A percentile compares a stretch with the other conserved stretches of the same genome.
Evolutionary conservation across 2,888 invertebrate genomes (phyloP).

Genomic region (Coecobrya sp.): DNA sequence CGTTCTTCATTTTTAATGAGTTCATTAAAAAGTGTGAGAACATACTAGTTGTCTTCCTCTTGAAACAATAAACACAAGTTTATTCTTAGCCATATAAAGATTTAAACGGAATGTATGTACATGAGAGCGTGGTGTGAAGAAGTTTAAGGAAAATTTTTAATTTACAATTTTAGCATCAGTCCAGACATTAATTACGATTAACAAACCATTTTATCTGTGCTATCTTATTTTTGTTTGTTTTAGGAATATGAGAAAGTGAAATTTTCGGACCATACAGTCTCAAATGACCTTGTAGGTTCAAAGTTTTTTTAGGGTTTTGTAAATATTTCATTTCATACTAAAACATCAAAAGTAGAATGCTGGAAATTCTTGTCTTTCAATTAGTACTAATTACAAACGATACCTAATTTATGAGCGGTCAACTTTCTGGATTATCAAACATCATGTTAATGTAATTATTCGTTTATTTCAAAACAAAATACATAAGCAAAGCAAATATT

Average conservation of each 20-base stretch:
- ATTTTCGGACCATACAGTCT: too few relatives aligned
- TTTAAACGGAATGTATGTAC: neutral
- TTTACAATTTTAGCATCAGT: neutral
- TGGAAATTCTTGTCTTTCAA: neutral
- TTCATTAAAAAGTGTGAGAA: conserved; percentile 64
- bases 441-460: too few relatives aligned
- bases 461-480: too few relatives aligned
- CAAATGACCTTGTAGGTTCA: too few relatives aligned
- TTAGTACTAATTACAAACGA: neutral
- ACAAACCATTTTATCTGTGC: neutral
- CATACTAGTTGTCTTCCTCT: neutral
- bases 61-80: conserved; percentile 1
- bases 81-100: neutral
- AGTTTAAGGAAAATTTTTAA: neutral
- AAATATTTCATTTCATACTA: too few relatives aligned
- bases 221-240: too few relatives aligned
- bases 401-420: neutral
- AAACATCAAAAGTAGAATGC: neutral
- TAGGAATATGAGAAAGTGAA: too few relatives aligned
- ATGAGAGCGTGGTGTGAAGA: neutral
- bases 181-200: neutral
- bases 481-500: too few relatives aligned
- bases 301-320: too few relatives aligned
- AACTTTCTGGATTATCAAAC: neutral
- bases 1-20: conserved; percentile 53